Evolutionary conservation across 2,113 vertebrate species (phyloP).

Genomic region (Piaya cayana): DNA sequence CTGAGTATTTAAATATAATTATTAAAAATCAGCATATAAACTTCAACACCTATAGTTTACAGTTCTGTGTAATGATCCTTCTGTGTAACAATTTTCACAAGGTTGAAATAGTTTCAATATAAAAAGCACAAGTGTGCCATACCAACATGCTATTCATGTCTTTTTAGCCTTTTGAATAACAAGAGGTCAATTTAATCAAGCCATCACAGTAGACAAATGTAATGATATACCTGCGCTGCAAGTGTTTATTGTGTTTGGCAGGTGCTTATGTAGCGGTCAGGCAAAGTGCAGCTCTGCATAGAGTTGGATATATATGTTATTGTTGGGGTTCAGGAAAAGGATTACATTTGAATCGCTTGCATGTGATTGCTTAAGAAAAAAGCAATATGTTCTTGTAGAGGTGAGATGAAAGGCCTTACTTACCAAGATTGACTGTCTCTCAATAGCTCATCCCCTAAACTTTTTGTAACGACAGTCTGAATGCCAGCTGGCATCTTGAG

Average conservation of each 20-base stretch:
- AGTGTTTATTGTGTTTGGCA: conserved; percentile 14
- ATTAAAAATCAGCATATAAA: background rate
- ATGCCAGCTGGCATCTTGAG: conserved; percentile 23
- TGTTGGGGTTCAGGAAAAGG: background rate
- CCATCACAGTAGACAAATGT: background rate
- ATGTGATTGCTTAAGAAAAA: conserved; percentile 21
- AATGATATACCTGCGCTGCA: conserved; percentile 5
- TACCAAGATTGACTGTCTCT: conserved; percentile 6
- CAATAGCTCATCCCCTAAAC: conserved; percentile 27
- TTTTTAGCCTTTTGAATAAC: background rate
- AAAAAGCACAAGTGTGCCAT: background rate
- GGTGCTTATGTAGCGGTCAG: background rate
- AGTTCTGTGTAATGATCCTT: background rate
- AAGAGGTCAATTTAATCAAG: conserved; percentile 33
- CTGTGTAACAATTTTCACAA: background rate
- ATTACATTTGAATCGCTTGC: conserved; percentile 32
- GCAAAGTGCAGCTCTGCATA: background rate
- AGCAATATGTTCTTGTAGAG: background rate
- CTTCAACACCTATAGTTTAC: background rate
- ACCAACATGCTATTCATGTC: background rate
- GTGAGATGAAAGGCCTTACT: conserved; percentile 45
- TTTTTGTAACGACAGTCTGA: background rate
- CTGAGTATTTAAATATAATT: background rate
- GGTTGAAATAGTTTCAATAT: background rate
- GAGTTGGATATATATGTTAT: background rate